Evolutionary conservation across 1,140 invertebrate species (phyloP), one percentile per base, ranked within the genome.

Genomic region (Octopus sinensis): DNA sequence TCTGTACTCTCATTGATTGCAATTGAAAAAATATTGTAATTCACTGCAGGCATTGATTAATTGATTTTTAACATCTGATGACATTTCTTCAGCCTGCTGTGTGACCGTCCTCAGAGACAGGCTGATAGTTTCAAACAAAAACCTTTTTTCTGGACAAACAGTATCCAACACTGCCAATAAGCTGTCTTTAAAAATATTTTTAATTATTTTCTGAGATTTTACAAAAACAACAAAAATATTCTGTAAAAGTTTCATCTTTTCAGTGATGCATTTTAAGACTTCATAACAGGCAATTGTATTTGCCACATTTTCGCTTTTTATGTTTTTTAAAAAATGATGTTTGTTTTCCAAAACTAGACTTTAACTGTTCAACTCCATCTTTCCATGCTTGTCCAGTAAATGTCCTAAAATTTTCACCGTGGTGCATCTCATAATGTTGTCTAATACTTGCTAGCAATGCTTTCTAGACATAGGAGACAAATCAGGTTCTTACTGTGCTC

Each of bases 111-210:
- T 17, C 43, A 23, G 17, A 43, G 75, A 76, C 7, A 76, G 75
- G 75, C 75, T 76, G 9, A 10, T 23, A 43, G 13, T 10, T 7
- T 17, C 23, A 7, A 7, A 23, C 6, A 23, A 7, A 43, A 76
- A 17, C 9, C 6, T 23, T 23, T 76, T 76, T 76, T 76, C 75
- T 17, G 75, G 75, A 76, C 75, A 76, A 76, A 76, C 43, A 23
- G 23, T 23, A 43, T 23, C 75, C 43, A 7, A 17, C 7, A 43
- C 75, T 23, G 75, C 75, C 75, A 76, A 23, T 43, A 76, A 43
- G 23, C 75, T 10, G 62, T 68, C 62, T n/a, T 68, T 68, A n/a
- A 68, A 9, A 68, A 68, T n/a, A n/a, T n/a, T n/a, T n/a, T n/a
- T n/a, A n/a, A n/a, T n/a, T n/a, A n/a, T n/a, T n/a, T n/a, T n/a